Evolutionary conservation across 2,888 invertebrate species (phyloP), one percentile per base, ranked within the genome.

Genomic region (Nemapogon koenigi): DNA sequence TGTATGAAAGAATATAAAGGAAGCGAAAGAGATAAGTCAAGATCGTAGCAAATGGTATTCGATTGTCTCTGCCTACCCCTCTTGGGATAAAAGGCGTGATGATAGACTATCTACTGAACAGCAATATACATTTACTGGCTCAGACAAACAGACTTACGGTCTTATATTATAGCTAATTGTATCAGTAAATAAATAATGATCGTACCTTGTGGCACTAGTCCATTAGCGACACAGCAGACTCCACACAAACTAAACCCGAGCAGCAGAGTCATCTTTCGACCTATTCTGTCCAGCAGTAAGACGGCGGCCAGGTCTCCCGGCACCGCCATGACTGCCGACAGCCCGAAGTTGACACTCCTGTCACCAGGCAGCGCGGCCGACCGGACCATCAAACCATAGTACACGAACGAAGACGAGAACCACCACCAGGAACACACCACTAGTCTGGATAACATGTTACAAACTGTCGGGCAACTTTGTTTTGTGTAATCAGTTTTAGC

Each of bases 361-460:
- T 69, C 53, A 0, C 75, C 75, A 0, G 75, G 71, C 13, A 75
- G 46, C 46, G 49, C 62, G 1, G 73, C 73, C 0, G 71, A 67
- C 41, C 71, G 69, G 15, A 70, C 52, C 54, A 70, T 59, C 40
- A 75, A 37, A 0, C 73, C 72, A 36, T 67, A 71, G 43, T 73
- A 75, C 6, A 72, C 65, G 35, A 73, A 75, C 15, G 52, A 62
- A 0, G 59, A 54, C 0, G 69, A 62, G 39, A 71, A 71, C 33
- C 69, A 52, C 31, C 58, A 59, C 2, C 55, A 41, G 1, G 51
- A 48, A 0, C 51, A 52, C 0, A 69, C 62, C 0, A 62, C 4
- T 2, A 68, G 35, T 15, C 73, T 51, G 38, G 10, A 36, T 35
- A 36, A 15, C n/a, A n/a, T 18, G 4, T 4, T 11, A 11, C 4